These are phyloP conservation scores for Pogona vitticeps DNA, from an alignment of 2,113 vertebrate species.

Conservation along the genomic window DNA sequence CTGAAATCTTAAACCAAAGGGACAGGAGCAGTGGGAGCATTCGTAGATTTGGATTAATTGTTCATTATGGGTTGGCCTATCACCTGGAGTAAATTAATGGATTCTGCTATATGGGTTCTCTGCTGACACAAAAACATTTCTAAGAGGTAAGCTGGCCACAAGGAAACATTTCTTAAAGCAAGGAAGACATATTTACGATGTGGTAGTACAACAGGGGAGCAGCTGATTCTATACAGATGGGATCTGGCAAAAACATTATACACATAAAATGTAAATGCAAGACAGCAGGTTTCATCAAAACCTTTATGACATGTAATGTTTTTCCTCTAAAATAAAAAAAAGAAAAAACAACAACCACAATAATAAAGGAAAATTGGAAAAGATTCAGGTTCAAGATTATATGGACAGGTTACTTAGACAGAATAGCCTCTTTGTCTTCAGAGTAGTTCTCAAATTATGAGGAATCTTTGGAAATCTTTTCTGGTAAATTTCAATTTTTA, in stretches of 20 bases:
- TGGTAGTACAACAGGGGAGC: neutral
- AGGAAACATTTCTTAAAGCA: constrained; percentile 8
- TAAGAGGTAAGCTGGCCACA: constrained; percentile 18
- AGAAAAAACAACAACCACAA: neutral
- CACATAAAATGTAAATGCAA: neutral
- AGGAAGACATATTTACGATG: constrained; percentile 9
- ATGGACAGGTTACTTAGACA: no score
- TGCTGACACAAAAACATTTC: neutral
- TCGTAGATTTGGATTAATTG: constrained; percentile 14
- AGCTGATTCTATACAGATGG: neutral
- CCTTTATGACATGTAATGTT: neutral
- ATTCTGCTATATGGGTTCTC: neutral
- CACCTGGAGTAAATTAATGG: neutral
- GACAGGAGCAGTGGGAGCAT: neutral
- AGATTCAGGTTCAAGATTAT: no score
- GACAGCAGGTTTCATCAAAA: neutral
- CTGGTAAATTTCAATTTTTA: neutral
- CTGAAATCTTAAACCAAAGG: neutral
- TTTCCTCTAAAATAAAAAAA: neutral
- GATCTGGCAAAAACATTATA: constrained; percentile 8
- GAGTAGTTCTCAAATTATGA: neutral
- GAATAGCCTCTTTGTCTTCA: no score
- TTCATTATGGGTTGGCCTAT: constrained; percentile 6
- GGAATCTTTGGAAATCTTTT: neutral
- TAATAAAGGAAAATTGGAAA: neutral